Base-by-base conservation (phyloP, 2,888 invertebrate species). In the Tetanocera ferruginea region DNA sequence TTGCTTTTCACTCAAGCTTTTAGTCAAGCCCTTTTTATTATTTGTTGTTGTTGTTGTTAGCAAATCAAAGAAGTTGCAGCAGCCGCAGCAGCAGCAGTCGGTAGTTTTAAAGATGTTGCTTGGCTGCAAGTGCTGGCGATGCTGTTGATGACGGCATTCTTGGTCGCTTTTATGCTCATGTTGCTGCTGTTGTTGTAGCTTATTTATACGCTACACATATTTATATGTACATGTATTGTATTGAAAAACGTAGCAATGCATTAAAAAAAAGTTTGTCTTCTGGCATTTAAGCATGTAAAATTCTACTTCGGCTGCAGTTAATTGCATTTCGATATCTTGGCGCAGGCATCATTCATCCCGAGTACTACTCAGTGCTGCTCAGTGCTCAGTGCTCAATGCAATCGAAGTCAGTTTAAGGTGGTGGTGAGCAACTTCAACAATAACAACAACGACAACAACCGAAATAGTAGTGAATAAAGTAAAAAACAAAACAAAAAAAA, bases 261-360 rank as follows among this genome's bases (percentile, higher is more conserved):
- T n/a, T n/a, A 43, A 60, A 23, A 55, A 72, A 52, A 14, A 55
- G 52, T 75, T 66, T 66, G 66, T 75, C 80, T 80, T 76, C 76
- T 78, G 80, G 80, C 80, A 76, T 76, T 78, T 80, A 69, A 73
- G 77, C 72, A 75, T 75, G 75, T 75, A 66, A 69, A 69, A 67
- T 67, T 75, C 66, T 75, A 37, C 67, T 49, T 66, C n/a, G 75
- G 75, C 75, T 78, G 78, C 80, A 77, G 74, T 87, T 87, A 87
- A 87, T 87, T 87, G 87, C 87, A 87, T 87, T 87, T 87, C 87
- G 87, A 87, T 87, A 87, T 87, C 87, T 86, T 85, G 86, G 87
- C 84, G 83, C 81, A 86, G 87, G 87, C 87, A 87, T 87, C 87
- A 86, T 79, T 86, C 87, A 86, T 81, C 79, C 6, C 14, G 77